Conservation (phyloP, 2,797 vertebrate species). For the Periophthalmus magnuspinnatus region DNA sequence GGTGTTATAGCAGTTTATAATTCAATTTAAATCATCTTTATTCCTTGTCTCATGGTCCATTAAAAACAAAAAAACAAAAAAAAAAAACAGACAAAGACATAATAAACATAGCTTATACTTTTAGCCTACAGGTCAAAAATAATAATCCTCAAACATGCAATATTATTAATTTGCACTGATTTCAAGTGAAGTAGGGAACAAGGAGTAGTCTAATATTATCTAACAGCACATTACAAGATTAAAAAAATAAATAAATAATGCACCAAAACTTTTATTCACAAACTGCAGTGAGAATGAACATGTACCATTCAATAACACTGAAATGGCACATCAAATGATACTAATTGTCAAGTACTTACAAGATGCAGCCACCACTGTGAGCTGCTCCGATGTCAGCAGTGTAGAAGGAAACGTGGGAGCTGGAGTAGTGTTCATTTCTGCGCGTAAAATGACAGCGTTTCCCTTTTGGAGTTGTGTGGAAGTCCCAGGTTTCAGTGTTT, state of each 20-base stretch:
- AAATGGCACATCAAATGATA: neutral
- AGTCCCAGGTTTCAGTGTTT: conserved; percentile 23
- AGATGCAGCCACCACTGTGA: conserved; percentile 73
- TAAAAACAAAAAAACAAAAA: too few species aligned
- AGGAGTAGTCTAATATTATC: neutral
- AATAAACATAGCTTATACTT: too few species aligned
- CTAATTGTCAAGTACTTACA: conserved; percentile 67
- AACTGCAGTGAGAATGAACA: neutral
- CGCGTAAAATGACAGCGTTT: conserved; percentile 35
- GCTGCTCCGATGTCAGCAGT: conserved; percentile 67
- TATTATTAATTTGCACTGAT: too few species aligned
- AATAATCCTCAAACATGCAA: too few species aligned
- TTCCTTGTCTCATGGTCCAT: too few species aligned
- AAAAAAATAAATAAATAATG: neutral
- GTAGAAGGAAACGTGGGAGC: conserved; percentile 62
- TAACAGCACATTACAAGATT: neutral
- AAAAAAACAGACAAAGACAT: too few species aligned
- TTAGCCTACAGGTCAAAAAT: too few species aligned
- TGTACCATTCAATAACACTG: neutral
- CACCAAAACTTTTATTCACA: neutral
- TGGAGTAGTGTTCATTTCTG: conserved; percentile 73
- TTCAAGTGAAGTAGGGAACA: neutral
- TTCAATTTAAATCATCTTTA: too few species aligned
- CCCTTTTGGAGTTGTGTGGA: conserved; percentile 43
- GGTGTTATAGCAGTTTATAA: neutral